Evolutionary conservation across 2,888 invertebrate genomes (phyloP).

Genomic region (Chloromyia formosa): DNA sequence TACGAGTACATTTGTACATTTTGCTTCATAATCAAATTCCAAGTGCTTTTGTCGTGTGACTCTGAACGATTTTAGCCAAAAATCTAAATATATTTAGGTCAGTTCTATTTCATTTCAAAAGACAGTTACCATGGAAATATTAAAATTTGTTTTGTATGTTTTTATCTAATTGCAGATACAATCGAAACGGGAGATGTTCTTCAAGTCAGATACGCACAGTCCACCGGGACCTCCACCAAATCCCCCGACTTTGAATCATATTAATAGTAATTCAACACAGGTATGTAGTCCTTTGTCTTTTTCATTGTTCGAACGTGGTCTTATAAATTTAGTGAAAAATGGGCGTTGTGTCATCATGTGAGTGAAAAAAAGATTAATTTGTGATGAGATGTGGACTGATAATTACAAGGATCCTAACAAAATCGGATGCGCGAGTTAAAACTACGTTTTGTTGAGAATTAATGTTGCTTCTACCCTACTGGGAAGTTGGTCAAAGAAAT

Average conservation of each 20-base stretch:
- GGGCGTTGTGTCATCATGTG: no score
- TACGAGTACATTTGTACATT: no score
- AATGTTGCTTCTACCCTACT: no score
- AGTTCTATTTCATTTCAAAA: background rate
- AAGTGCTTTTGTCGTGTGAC: constrained; percentile 7
- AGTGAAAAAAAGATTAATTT: no score
- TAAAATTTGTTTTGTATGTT: constrained; percentile 28
- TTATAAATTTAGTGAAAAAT: background rate
- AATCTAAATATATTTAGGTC: constrained; percentile 6
- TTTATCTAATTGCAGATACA: constrained; percentile 71
- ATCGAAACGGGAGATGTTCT: constrained; percentile 87
- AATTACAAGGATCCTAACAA: no score
- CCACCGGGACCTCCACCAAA: constrained; percentile 67
- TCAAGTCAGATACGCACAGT: constrained; percentile 75
- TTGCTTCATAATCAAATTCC: background rate
- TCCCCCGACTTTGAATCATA: constrained; percentile 63
- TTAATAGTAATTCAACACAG: constrained; percentile 55
- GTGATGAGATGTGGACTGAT: no score
- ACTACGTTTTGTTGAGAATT: no score
- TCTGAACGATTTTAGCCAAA: background rate
- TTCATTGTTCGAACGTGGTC: background rate
- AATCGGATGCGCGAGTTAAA: no score
- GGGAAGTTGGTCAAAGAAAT: no score
- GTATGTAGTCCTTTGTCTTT: constrained; percentile 45
- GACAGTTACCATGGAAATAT: constrained; percentile 15